A percentile compares a stretch with the other conserved stretches of the same genome.
Conservation (phyloP, 2,888 invertebrate genomes). For the Rhogogaster chlorosoma region DNA sequence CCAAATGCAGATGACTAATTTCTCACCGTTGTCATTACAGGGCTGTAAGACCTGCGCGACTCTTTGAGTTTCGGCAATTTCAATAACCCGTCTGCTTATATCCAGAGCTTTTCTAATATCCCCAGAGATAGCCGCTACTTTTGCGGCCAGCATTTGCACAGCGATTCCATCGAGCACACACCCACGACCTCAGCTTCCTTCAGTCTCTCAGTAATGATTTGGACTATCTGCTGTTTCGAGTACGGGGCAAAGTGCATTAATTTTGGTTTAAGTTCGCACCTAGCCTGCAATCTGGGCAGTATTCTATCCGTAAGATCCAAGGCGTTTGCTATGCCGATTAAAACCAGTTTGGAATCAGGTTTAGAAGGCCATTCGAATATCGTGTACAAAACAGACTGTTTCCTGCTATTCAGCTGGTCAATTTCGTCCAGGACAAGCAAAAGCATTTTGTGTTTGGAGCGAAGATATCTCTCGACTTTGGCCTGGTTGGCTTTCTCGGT, state of each 20-base stretch:
- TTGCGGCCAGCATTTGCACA: conserved; percentile 94
- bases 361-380: conserved; percentile 96
- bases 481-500: conserved; percentile 84
- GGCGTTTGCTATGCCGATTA: conserved; percentile 97
- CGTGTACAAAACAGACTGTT: conserved; percentile 93
- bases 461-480: conserved; percentile 86
- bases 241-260: conserved; percentile 96
- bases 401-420: conserved; percentile 92
- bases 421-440: conserved; percentile 96
- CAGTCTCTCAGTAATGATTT: conserved; percentile 91
- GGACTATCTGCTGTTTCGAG: conserved; percentile 91
- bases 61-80: conserved; percentile 84
- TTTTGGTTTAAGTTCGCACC: conserved; percentile 85
- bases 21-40: conserved; percentile 71
- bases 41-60: conserved; percentile 75
- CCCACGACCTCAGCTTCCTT: conserved; percentile 84
- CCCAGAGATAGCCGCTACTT: conserved; percentile 96
- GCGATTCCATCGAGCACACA: conserved; percentile 90
- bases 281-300: conserved; percentile 91
- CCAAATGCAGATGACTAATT: conserved; percentile 66
- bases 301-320: conserved; percentile 95
- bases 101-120: conserved; percentile 97
- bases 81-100: conserved; percentile 93
- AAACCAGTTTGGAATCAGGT: conserved; percentile 84
- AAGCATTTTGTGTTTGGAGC: conserved; percentile 85